Evolutionary conservation across 2,888 invertebrate genomes (phyloP).

Genomic region (Timandra comae): DNA sequence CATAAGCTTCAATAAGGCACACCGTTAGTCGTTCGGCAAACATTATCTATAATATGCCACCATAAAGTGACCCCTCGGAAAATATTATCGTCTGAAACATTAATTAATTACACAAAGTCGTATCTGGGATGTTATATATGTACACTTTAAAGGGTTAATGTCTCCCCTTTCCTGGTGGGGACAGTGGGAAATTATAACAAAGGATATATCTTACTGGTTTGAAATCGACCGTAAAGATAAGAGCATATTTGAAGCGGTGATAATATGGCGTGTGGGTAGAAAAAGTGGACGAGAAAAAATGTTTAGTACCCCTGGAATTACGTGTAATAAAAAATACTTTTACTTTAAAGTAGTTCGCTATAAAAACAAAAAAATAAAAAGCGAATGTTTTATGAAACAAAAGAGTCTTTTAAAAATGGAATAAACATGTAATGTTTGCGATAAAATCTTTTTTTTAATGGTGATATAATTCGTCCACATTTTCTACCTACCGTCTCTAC

Average conservation of each 20-base stretch:
- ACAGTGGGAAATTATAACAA: conserved; percentile 30
- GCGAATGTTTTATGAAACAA: too few relatives aligned
- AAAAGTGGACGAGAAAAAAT: conserved; percentile 5
- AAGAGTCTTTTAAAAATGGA: too few relatives aligned
- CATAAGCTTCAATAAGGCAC: conserved; percentile 1
- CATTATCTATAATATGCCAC: conserved; percentile 3
- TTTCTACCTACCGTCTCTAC: too few relatives aligned
- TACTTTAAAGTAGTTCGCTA: too few relatives aligned
- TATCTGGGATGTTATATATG: conserved; percentile 13
- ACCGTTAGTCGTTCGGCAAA: conserved; percentile 3
- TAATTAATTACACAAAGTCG: conserved; percentile 16
- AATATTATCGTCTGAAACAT: conserved; percentile 14
- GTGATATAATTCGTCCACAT: not conserved
- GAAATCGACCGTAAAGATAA: conserved; percentile 29
- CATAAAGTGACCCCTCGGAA: conserved; percentile 7
- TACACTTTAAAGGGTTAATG: conserved; percentile 6
- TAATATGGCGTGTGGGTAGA: not conserved
- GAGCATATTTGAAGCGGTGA: conserved; percentile 15
- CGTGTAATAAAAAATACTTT: too few relatives aligned
- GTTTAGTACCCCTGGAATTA: conserved; percentile 3
- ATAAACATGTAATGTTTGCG: too few relatives aligned
- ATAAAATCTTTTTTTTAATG: not conserved
- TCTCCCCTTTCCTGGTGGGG: conserved; percentile 5
- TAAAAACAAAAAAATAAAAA: too few relatives aligned
- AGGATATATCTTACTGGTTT: conserved; percentile 28